phyloP scores from a whole-genome alignment of 2,113 vertebrate genomes.

The Neoarius graeffei region DNA sequence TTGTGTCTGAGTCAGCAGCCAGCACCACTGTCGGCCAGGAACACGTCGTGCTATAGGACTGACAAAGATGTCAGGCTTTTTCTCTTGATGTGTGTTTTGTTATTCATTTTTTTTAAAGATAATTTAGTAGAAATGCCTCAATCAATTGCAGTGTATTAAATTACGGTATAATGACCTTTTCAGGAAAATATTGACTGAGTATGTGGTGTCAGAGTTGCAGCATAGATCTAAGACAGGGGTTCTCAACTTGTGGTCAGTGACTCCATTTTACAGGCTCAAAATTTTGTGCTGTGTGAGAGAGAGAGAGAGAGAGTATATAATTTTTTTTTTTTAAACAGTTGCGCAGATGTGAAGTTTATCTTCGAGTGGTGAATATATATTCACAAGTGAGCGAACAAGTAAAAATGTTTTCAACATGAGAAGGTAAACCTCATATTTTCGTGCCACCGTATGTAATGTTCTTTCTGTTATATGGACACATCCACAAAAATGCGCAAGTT shows the following conservation, averaged over 20 bases:
- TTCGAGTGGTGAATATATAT: too few species aligned
- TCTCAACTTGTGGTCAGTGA: not conserved
- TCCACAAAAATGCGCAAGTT: too few species aligned
- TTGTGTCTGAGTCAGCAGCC: constrained; percentile 6
- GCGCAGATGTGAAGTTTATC: too few species aligned
- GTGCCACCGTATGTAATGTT: too few species aligned
- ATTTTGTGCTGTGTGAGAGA: not conserved
- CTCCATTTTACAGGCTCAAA: not conserved
- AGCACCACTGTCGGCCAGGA: not conserved
- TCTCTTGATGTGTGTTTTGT: not conserved
- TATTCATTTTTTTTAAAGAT: not conserved
- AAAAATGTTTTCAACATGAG: too few species aligned
- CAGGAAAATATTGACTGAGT: not conserved
- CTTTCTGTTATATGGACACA: too few species aligned
- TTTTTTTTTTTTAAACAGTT: too few species aligned
- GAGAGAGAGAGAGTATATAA: too few species aligned
- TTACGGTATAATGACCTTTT: not conserved
- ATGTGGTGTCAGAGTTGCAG: not conserved
- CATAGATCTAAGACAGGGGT: not conserved
- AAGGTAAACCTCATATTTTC: too few species aligned
- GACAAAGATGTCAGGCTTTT: not conserved
- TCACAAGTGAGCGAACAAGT: too few species aligned
- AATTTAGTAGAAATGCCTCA: not conserved
- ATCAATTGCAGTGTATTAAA: not conserved
- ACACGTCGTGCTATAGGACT: not conserved